Evolutionary conservation across 1,140 invertebrate genomes (phyloP).

Genomic region (Pachypeltis micranthus): DNA sequence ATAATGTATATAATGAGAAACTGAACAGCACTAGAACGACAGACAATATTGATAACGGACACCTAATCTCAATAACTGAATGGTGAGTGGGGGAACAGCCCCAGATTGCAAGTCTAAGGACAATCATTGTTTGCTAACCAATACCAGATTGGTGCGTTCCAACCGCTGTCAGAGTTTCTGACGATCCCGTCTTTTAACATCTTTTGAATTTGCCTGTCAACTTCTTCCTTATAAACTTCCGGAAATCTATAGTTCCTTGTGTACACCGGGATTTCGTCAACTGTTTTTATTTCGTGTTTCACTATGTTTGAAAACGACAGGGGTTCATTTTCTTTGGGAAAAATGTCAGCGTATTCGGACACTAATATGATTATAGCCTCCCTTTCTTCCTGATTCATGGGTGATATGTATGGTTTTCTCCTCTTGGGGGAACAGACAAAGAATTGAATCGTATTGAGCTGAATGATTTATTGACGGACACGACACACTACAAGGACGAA

Average conservation of each 20-base stretch:
- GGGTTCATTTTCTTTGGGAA: background rate
- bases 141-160: constrained; percentile 18
- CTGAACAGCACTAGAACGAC: no score
- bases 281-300: constrained; percentile 29
- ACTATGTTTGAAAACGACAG: constrained; percentile 13
- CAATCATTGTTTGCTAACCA: no score
- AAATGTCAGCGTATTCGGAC: background rate
- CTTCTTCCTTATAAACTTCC: constrained; percentile 30
- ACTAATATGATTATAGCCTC: background rate
- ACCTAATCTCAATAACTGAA: no score
- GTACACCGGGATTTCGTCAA: constrained; percentile 23
- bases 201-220: constrained; percentile 30
- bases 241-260: constrained; percentile 32
- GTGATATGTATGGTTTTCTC: no score
- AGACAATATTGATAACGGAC: no score
- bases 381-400: background rate
- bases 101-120: no score
- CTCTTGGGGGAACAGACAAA: no score
- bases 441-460: no score
- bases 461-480: no score
- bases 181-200: constrained; percentile 22
- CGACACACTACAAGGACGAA: no score
- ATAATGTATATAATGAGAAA: no score
- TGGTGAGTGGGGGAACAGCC: no score
- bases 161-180: constrained; percentile 14